A percentile compares a stretch with the other conserved stretches of the same genome.
Evolutionary conservation across 2,888 invertebrate genomes (phyloP).

Genomic region (Habroteleia sp.): DNA sequence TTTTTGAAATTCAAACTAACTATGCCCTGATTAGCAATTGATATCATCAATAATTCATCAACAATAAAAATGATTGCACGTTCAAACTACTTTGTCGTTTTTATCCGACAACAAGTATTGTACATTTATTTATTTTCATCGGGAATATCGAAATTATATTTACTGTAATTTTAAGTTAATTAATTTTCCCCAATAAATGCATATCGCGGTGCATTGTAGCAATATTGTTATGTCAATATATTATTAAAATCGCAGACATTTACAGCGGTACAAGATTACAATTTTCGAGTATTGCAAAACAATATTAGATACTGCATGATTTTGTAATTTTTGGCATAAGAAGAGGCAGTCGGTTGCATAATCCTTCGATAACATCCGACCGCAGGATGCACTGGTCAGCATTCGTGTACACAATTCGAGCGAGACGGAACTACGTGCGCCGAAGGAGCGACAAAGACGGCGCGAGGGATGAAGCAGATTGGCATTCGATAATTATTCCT

Average conservation of each 20-base stretch:
- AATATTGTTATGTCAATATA: background rate
- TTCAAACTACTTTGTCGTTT: too few relatives aligned
- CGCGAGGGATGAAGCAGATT: slow-evolving; percentile 62
- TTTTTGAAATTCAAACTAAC: too few relatives aligned
- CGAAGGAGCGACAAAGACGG: slow-evolving; percentile 6
- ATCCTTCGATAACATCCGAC: slow-evolving; percentile 52
- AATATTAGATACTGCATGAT: slow-evolving; percentile 26
- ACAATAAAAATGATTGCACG: too few relatives aligned
- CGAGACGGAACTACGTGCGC: slow-evolving; percentile 18
- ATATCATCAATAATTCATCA: too few relatives aligned
- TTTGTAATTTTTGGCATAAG: slow-evolving; percentile 39
- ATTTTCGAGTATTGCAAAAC: slow-evolving; percentile 15
- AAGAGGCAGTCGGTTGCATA: slow-evolving; percentile 31
- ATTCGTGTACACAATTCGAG: slow-evolving; percentile 33
- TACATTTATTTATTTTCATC: too few relatives aligned
- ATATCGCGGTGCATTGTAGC: too few relatives aligned
- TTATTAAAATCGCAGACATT: too few relatives aligned
- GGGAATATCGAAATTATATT: too few relatives aligned
- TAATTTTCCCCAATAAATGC: too few relatives aligned
- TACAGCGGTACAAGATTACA: background rate
- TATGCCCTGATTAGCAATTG: too few relatives aligned
- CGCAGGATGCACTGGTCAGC: slow-evolving; percentile 57
- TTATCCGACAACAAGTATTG: too few relatives aligned
- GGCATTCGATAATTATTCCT: slow-evolving; percentile 74
- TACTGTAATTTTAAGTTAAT: too few relatives aligned